These are phyloP conservation scores for Mayetiola destructor DNA, from an alignment of 2,888 invertebrate species.

Conservation along the genomic window DNA sequence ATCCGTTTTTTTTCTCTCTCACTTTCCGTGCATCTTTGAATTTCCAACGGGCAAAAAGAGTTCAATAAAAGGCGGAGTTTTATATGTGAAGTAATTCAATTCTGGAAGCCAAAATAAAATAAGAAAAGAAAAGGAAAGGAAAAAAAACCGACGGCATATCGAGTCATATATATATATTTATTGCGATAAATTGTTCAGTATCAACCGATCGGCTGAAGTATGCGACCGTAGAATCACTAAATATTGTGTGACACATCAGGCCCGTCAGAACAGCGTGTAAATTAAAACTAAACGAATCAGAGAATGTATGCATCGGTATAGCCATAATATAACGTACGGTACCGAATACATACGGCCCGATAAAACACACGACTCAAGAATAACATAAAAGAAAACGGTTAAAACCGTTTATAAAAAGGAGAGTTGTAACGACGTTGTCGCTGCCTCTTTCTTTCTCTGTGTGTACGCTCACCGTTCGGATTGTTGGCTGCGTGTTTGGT, in stretches of 20 bases:
- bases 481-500: not conserved
- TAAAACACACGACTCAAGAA: not conserved
- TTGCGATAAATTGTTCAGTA: not conserved
- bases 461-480: not conserved
- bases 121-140: not conserved
- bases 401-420: constrained; percentile 5
- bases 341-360: too few species aligned
- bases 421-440: constrained; percentile 1
- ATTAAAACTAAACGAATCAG: too few species aligned
- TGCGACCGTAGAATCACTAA: not conserved
- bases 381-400: constrained; percentile 2
- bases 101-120: constrained; percentile 1
- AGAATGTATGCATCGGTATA: too few species aligned
- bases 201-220: constrained; percentile 3
- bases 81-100: not conserved
- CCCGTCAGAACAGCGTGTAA: too few species aligned
- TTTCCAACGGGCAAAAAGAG: not conserved
- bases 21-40: too few species aligned
- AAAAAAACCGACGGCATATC: too few species aligned
- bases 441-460: constrained; percentile 7
- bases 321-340: too few species aligned
- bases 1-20: too few species aligned
- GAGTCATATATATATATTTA: too few species aligned
- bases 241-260: too few species aligned
- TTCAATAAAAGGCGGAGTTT: constrained; percentile 12